Conservation (phyloP, 2,888 invertebrate genomes). For the Platycheirus albimanus region DNA sequence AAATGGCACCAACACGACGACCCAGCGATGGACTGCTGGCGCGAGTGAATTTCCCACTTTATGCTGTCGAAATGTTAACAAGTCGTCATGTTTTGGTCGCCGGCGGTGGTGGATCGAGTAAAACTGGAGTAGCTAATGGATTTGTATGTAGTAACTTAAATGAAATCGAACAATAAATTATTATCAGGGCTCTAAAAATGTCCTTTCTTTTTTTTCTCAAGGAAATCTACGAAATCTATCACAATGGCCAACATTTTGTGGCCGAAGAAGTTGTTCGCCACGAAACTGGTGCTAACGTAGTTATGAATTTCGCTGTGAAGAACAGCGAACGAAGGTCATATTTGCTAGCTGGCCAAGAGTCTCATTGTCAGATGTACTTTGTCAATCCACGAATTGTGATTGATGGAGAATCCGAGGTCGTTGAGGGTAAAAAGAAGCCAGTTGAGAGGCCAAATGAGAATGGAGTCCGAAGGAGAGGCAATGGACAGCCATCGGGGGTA, state of each 20-base stretch:
- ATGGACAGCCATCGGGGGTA: slow-evolving; percentile 77
- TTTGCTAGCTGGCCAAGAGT: slow-evolving; percentile 95
- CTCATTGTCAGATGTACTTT: slow-evolving; percentile 93
- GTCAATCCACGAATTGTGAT: slow-evolving; percentile 86
- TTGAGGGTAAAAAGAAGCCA: slow-evolving; percentile 78
- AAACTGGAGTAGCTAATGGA: slow-evolving; percentile 98
- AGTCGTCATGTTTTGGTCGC: slow-evolving; percentile 97
- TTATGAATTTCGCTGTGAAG: slow-evolving; percentile 94
- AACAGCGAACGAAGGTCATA: slow-evolving; percentile 89
- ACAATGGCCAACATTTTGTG: slow-evolving; percentile 91
- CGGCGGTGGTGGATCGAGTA: slow-evolving; percentile 98
- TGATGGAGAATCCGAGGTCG: slow-evolving; percentile 79
- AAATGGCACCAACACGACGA: slow-evolving; percentile 85
- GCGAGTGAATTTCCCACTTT: slow-evolving; percentile 96
- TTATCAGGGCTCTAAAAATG: no score
- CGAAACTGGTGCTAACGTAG: slow-evolving; percentile 94
- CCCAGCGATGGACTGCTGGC: slow-evolving; percentile 90
- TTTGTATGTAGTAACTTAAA: slow-evolving; percentile 90
- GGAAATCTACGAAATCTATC: slow-evolving; percentile 96
- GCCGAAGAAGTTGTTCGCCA: slow-evolving; percentile 95
- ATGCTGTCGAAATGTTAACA: slow-evolving; percentile 94
- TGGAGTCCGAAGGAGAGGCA: slow-evolving; percentile 78
- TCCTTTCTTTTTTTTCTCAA: slow-evolving; percentile 81
- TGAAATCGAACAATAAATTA: no score
- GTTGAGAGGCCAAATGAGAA: slow-evolving; percentile 79